Evolutionary conservation across 2,888 invertebrate genomes (phyloP).

Genomic region (Seira sanloemensis): DNA sequence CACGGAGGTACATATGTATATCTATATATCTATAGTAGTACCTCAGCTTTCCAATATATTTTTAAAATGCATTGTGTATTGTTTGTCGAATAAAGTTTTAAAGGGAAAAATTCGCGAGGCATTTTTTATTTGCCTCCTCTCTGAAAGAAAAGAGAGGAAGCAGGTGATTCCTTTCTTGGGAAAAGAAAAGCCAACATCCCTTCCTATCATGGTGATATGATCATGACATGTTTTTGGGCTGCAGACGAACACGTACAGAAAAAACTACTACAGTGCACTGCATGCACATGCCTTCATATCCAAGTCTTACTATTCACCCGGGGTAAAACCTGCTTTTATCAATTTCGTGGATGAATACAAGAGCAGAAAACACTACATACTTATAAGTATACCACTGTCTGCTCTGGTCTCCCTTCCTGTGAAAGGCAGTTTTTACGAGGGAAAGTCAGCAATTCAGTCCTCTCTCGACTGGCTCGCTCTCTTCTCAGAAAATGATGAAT

Average conservation of each 20-base stretch:
- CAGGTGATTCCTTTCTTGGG: slow-evolving; percentile 26
- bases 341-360: too few relatives aligned
- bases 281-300: too few relatives aligned
- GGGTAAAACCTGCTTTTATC: too few relatives aligned
- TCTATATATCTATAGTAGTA: slow-evolving; percentile 12
- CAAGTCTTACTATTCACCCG: too few relatives aligned
- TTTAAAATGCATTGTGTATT: too few relatives aligned
- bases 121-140: not conserved
- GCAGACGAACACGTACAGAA: too few relatives aligned
- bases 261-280: too few relatives aligned
- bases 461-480: too few relatives aligned
- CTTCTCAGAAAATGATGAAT: slow-evolving; percentile 33
- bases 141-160: slow-evolving; percentile 7
- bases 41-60: too few relatives aligned
- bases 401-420: slow-evolving; percentile 22
- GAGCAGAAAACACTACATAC: not conserved
- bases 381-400: not conserved
- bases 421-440: slow-evolving; percentile 49
- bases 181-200: not conserved
- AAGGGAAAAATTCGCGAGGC: too few relatives aligned
- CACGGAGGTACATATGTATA: not conserved
- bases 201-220: not conserved
- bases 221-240: not conserved
- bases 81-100: too few relatives aligned
- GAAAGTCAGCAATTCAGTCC: slow-evolving; percentile 45